Evolutionary conservation across 2,797 vertebrate species (phyloP).

Genomic region (Artibeus lituratus): DNA sequence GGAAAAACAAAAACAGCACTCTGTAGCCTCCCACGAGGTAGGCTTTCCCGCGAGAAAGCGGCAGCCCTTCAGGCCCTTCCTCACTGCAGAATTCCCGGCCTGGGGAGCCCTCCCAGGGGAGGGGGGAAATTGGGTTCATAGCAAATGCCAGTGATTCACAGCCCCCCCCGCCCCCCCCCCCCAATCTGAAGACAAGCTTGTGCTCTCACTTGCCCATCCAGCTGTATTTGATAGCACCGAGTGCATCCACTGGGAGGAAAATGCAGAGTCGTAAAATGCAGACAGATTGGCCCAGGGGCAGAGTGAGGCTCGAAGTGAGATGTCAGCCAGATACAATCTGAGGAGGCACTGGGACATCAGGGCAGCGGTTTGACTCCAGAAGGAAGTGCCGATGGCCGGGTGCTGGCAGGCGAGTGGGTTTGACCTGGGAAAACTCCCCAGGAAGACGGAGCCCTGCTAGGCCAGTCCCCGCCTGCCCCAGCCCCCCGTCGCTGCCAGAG

Average conservation of each 20-base stretch:
- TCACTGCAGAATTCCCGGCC: background rate
- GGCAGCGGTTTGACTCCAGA: background rate
- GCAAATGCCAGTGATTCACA: background rate
- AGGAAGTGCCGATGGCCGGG: background rate
- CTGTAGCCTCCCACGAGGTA: accelerated
- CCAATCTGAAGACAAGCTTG: accelerated
- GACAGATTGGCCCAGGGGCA: background rate
- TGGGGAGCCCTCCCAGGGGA: background rate
- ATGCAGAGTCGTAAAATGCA: accelerated
- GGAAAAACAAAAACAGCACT: accelerated
- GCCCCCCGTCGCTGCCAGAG: background rate
- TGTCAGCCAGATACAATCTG: background rate
- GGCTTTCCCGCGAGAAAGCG: background rate
- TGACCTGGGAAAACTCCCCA: background rate
- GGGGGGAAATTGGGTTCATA: accelerated
- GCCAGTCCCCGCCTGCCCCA: background rate
- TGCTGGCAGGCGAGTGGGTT: background rate
- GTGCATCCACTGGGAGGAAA: accelerated
- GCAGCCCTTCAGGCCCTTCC: too few relatives aligned
- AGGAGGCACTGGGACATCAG: background rate
- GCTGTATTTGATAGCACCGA: accelerated
- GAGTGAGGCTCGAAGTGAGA: background rate
- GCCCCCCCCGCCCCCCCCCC: too few relatives aligned
- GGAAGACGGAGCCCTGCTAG: background rate
- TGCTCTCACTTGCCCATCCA: accelerated